Base-by-base conservation (phyloP, 2,113 vertebrate genomes). In the Forbesichthys papilliferus region DNA sequence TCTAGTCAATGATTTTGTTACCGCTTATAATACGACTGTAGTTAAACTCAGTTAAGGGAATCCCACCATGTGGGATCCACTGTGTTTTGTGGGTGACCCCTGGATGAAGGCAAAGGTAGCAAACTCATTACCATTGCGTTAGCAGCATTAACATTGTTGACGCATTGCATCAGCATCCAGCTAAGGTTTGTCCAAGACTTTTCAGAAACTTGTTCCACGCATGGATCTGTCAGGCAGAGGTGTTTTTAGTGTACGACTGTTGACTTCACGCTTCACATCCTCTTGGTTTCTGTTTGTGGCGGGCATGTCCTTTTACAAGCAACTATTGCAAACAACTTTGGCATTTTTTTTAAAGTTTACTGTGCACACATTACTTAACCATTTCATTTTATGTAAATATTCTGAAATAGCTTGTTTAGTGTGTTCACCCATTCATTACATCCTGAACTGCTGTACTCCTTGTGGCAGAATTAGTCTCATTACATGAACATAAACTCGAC, bases 381-480 rank as follows among this genome's bases (percentile, higher is more conserved):
- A 82, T 78, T 69, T 67, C n/a, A 73, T 70, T 54, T 63, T 52
- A 61, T 84, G 78, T 71, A 78, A 85, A 87, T 71, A 74, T 74
- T 60, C 46, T 87, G 74, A 86, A 83, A 66, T 56, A 71, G 75
- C 73, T 36, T 63, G 80, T 77, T 42, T 42, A 42, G 36, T 8
- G 7, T 80, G 80, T 85, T 81, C 84, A 73, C 71, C 27, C 80
- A 81, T 87, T 83, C 69, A 78, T 86, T 74, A 87, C 73, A 67
- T 65, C 55, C 52, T 64, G 72, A 83, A 65, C 42, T 48, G 20
- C 60, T 72, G 71, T 51, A 75, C 73, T 72, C 77, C 62, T 59
- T 55, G 80, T 57, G 77, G 73, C 80, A 61, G 58, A 71, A 82
- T 63, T 75, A 64, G 75, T 81, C 20, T 77, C 73, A 66, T 63